Evolutionary conservation across 2,888 invertebrate genomes (phyloP).

Genomic region (Sussaba pulchella): DNA sequence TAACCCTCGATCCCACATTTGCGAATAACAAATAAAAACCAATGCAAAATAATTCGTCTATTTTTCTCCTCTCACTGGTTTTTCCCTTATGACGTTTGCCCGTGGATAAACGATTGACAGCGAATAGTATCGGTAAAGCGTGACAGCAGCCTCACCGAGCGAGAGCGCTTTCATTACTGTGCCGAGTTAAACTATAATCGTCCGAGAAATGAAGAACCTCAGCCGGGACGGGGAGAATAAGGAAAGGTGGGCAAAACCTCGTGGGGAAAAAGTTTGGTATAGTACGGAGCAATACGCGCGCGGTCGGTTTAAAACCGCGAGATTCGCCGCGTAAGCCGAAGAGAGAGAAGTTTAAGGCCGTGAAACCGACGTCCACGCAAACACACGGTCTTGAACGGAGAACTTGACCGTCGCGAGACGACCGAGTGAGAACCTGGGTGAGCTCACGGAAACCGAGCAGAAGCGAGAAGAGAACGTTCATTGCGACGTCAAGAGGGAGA

Average conservation of each 20-base stretch:
- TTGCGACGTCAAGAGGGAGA: too few species aligned
- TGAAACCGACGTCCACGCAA: too few species aligned
- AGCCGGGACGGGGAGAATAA: slow-evolving; percentile 64
- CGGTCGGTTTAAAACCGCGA: background rate
- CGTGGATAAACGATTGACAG: too few species aligned
- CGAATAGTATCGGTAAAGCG: too few species aligned
- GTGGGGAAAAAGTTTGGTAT: slow-evolving; percentile 34
- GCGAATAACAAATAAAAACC: too few species aligned
- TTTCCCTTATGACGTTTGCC: too few species aligned
- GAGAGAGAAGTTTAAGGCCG: slow-evolving; percentile 30
- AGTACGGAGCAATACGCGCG: background rate
- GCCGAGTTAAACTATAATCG: slow-evolving; percentile 76
- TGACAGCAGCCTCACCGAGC: slow-evolving; percentile 79
- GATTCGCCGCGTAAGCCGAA: background rate
- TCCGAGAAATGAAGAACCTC: too few species aligned
- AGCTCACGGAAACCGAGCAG: slow-evolving; percentile 3
- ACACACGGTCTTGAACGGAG: too few species aligned
- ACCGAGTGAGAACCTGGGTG: slow-evolving; percentile 20
- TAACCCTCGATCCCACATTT: background rate
- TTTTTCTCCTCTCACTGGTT: too few species aligned
- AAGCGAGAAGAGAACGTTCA: slow-evolving; percentile 52
- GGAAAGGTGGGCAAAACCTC: slow-evolving; percentile 48
- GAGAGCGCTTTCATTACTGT: slow-evolving; percentile 81
- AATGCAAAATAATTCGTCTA: too few species aligned
- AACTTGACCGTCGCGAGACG: slow-evolving; percentile 70